phyloP scores from a whole-genome alignment of 2,888 invertebrate genomes.

The Pristionchus japonicus region DNA sequence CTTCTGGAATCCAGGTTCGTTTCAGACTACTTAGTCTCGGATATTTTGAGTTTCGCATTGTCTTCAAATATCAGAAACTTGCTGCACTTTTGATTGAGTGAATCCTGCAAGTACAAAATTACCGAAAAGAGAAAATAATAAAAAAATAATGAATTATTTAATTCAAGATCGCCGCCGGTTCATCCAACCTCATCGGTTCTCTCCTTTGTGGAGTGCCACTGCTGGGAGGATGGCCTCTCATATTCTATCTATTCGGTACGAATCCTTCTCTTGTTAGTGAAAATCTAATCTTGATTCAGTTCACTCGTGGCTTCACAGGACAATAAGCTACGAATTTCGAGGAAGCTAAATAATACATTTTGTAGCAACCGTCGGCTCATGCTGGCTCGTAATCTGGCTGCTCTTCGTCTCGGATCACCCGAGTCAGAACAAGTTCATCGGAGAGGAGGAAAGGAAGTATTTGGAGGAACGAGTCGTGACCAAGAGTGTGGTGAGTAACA shows the following conservation, averaged over 20 bases:
- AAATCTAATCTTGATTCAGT: too few relatives aligned
- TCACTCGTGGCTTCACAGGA: too few relatives aligned
- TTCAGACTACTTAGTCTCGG: not conserved
- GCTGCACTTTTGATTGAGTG: too few relatives aligned
- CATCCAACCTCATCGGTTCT: not conserved
- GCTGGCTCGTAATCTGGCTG: not conserved
- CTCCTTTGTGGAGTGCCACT: not conserved
- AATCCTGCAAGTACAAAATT: too few relatives aligned
- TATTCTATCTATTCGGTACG: not conserved
- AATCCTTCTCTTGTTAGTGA: too few relatives aligned
- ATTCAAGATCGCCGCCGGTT: constrained; percentile 5
- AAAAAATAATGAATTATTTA: not conserved
- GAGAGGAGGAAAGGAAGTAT: not conserved
- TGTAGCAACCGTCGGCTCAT: not conserved
- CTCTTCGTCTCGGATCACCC: not conserved
- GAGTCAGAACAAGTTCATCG: not conserved
- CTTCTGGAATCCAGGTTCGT: constrained; percentile 62
- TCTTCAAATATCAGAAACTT: too few relatives aligned
- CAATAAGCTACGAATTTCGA: not conserved
- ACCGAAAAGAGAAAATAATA: too few relatives aligned
- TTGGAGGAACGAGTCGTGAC: not conserved
- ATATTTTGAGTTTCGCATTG: too few relatives aligned
- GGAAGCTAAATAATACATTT: not conserved
- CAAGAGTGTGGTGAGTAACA: not conserved
- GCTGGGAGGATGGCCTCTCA: constrained; percentile 22